These are phyloP conservation scores for Spialia ferax DNA, from an alignment of 2,888 invertebrate genomes.

Conservation along the genomic window DNA sequence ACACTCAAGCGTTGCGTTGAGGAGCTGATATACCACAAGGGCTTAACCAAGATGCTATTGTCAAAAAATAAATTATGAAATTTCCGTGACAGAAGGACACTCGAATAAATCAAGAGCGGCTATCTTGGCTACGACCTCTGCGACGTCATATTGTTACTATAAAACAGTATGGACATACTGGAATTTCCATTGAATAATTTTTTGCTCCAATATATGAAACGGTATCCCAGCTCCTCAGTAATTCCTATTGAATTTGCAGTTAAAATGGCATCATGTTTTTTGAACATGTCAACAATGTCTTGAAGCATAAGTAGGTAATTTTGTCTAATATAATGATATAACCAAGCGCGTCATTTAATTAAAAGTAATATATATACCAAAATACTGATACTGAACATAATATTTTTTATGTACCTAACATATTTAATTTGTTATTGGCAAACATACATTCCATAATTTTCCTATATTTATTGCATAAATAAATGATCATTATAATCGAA, in stretches of 20 bases:
- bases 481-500: too few species aligned
- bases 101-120: too few species aligned
- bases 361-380: background rate
- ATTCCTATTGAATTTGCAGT: background rate
- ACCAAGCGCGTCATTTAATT: background rate
- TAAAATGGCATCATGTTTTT: background rate
- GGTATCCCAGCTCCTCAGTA: background rate
- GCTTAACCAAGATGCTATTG: too few species aligned
- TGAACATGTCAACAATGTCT: conserved; percentile 1
- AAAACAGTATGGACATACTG: background rate
- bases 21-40: background rate
- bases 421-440: too few species aligned
- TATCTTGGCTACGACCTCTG: too few species aligned
- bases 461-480: too few species aligned
- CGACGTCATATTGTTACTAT: background rate
- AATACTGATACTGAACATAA: too few species aligned
- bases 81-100: too few species aligned
- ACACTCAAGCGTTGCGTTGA: background rate
- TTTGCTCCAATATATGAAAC: too few species aligned
- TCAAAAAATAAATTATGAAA: too few species aligned
- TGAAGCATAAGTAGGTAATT: background rate
- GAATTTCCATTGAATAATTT: background rate
- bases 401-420: too few species aligned
- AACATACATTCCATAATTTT: too few species aligned
- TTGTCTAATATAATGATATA: background rate